Evolutionary conservation across 1,140 invertebrate species (phyloP).

Genomic region (Drosophila carrolli): DNA sequence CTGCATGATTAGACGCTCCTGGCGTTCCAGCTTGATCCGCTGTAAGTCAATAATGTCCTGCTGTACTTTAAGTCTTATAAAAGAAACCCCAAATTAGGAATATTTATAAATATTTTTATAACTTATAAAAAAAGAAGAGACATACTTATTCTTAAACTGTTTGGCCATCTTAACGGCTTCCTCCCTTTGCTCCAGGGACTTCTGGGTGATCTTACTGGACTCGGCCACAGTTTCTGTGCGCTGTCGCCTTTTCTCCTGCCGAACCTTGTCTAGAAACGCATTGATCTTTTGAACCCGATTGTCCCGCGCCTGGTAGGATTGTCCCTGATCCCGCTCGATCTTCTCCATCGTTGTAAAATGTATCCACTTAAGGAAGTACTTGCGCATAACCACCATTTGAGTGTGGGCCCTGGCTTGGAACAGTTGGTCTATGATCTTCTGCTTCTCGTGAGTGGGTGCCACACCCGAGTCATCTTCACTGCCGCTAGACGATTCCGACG

Average conservation of each 20-base stretch:
- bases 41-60: conserved; percentile 88
- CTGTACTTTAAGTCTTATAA: conserved; percentile 86
- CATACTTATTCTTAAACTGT: conserved; percentile 82
- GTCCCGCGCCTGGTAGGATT: conserved; percentile 13
- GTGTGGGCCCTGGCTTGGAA: conserved; percentile 56
- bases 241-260: conserved; percentile 73
- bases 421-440: conserved; percentile 72
- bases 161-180: conserved; percentile 65
- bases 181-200: conserved; percentile 40
- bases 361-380: conserved; percentile 84
- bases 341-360: conserved; percentile 79
- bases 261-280: conserved; percentile 83
- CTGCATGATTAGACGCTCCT: conserved; percentile 87
- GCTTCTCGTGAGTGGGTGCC: conserved; percentile 50
- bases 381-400: conserved; percentile 61
- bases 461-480: conserved; percentile 31
- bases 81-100: neutral
- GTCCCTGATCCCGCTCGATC: conserved; percentile 64
- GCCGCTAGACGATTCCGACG: conserved; percentile 2
- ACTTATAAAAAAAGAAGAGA: neutral
- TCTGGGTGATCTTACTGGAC: conserved; percentile 26
- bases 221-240: conserved; percentile 15
- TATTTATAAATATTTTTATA: neutral
- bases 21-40: conserved; percentile 87
- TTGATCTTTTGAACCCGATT: conserved; percentile 80